Conservation (phyloP, 2,888 invertebrate genomes). For the Drosophila nr. fundita region DNA sequence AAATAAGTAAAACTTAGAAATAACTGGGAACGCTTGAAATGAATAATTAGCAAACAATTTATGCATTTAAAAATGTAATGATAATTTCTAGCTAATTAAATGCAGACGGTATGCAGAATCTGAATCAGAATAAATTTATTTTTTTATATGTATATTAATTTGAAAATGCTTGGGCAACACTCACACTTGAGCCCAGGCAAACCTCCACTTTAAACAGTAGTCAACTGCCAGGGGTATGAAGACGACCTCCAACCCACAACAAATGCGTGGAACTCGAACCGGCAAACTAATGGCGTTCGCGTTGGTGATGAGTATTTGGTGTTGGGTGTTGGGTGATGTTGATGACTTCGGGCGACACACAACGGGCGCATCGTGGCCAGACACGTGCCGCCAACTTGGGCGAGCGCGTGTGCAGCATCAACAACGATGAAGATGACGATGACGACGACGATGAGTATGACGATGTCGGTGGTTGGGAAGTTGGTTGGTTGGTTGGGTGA, state of each 20-base stretch:
- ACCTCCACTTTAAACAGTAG: constrained; percentile 66
- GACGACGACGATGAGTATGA: constrained; percentile 44
- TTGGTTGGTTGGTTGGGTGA: background rate
- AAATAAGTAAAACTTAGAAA: background rate
- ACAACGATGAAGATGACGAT: constrained; percentile 48
- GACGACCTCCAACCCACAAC: background rate
- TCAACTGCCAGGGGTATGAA: constrained; percentile 4
- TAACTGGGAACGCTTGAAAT: background rate
- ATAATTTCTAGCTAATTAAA: constrained; percentile 69
- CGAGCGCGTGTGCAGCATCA: constrained; percentile 80
- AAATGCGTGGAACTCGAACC: constrained; percentile 46
- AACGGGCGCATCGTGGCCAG: constrained; percentile 68
- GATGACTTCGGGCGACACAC: constrained; percentile 58
- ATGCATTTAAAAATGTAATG: constrained; percentile 52
- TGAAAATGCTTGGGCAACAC: constrained; percentile 31
- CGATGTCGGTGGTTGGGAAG: constrained; percentile 18
- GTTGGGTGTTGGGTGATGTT: constrained; percentile 12
- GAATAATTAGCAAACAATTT: background rate
- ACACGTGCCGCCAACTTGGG: constrained; percentile 77
- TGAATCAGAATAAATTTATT: constrained; percentile 12
- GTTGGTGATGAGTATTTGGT: constrained; percentile 36
- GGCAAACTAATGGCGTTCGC: constrained; percentile 70
- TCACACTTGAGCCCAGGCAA: constrained; percentile 19
- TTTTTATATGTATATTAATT: constrained; percentile 34
- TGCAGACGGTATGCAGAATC: constrained; percentile 47